Percentiles rank a stretch among this genome's conserved stretches.
These are phyloP conservation scores for Monodelphis domestica DNA, from an alignment of 2,797 vertebrate species.

Conservation along the genomic window DNA sequence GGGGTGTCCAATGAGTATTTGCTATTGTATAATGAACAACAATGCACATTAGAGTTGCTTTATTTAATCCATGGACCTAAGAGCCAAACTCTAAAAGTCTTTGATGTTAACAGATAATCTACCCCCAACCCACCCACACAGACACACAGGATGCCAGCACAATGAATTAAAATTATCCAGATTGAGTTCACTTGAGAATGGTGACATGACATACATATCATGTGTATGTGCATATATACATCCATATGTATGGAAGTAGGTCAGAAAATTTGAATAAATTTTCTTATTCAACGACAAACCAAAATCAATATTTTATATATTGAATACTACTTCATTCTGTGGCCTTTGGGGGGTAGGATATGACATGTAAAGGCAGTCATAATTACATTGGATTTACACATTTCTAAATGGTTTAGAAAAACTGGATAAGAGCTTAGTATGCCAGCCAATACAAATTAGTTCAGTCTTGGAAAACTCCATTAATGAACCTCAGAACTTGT, in stretches of 20 bases:
- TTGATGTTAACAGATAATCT: neutral
- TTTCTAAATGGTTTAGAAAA: neutral
- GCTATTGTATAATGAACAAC: conserved; percentile 7
- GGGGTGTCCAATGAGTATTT: conserved; percentile 82
- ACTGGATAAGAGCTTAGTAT: neutral
- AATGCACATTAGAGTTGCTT: neutral
- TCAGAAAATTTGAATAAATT: neutral
- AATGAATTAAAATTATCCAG: neutral
- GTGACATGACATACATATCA: neutral
- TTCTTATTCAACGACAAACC: neutral
- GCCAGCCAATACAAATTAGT: neutral
- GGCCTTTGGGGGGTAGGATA: neutral
- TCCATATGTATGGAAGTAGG: neutral
- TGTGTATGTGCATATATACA: no score
- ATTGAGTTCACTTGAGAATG: neutral
- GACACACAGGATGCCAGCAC: neutral
- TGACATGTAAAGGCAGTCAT: neutral
- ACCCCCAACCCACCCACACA: neutral
- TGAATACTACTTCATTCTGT: neutral
- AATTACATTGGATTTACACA: neutral
- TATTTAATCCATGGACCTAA: neutral
- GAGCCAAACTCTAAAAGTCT: neutral
- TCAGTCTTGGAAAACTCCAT: neutral
- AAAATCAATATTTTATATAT: neutral
- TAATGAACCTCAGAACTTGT: neutral